Evolutionary conservation across 1,140 invertebrate genomes (phyloP).

Genomic region (Lasioglossum baleicum): DNA sequence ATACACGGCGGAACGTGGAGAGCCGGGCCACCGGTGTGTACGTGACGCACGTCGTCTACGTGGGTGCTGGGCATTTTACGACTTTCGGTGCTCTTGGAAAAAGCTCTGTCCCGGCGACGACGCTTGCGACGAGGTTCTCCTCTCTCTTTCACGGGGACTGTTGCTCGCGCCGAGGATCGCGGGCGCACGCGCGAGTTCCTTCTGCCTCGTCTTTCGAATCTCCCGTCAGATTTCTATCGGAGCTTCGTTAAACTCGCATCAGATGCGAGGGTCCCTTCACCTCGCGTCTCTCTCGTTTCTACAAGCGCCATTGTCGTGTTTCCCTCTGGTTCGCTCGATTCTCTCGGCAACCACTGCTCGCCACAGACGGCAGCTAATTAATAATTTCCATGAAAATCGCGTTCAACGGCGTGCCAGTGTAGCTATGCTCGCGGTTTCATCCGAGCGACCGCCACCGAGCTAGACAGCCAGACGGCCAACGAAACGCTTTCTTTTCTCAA

Average conservation of each 20-base stretch:
- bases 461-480: not conserved
- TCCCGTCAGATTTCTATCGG: conserved; percentile 49
- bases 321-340: conserved; percentile 18
- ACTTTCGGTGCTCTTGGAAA: conserved; percentile 54
- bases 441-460: conserved; percentile 11
- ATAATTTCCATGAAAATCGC: conserved; percentile 50
- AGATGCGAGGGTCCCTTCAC: conserved; percentile 1
- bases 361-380: conserved; percentile 31
- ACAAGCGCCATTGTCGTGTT: conserved; percentile 17
- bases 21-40: conserved; percentile 54
- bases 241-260: conserved; percentile 44
- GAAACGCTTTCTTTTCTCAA: conserved; percentile 55
- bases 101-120: not conserved
- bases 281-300: not conserved
- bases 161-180: too few species aligned
- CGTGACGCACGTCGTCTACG: conserved; percentile 60
- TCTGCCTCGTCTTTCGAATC: conserved; percentile 39
- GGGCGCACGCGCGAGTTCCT: not conserved
- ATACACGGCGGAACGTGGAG: conserved; percentile 52
- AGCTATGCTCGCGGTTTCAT: conserved; percentile 38
- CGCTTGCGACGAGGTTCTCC: conserved; percentile 13
- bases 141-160: not conserved
- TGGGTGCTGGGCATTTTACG: conserved; percentile 62
- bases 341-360: not conserved
- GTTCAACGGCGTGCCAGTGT: not conserved